Percentiles rank a stretch among this genome's conserved stretches.
Conservation (phyloP, 2,113 vertebrate species). For the Mastomys natalensis region DNA sequence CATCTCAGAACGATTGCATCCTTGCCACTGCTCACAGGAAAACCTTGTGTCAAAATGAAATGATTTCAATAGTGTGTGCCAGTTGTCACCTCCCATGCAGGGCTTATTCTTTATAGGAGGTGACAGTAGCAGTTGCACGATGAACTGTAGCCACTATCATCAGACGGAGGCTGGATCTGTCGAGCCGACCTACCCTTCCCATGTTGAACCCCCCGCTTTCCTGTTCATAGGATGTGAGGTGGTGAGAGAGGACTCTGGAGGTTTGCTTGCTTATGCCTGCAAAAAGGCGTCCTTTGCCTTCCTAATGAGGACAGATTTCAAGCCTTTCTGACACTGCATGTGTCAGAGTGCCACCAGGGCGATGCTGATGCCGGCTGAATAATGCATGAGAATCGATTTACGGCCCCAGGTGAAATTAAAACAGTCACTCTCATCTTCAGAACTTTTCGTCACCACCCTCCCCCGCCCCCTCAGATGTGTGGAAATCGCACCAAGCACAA, state of each 20-base stretch:
- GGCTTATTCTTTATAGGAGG: not conserved
- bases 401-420: slow-evolving; percentile 84
- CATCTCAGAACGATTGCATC: not conserved
- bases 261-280: slow-evolving; percentile 77
- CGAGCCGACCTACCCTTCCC: not conserved
- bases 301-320: slow-evolving; percentile 87
- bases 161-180: not conserved
- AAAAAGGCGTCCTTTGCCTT: slow-evolving; percentile 84
- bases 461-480: not conserved
- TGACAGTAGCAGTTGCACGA: not conserved
- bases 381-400: slow-evolving; percentile 87
- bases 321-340: slow-evolving; percentile 82
- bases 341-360: slow-evolving; percentile 84
- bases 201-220: not conserved
- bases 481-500: slow-evolving; percentile 33
- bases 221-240: slow-evolving; percentile 62
- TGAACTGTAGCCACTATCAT: not conserved
- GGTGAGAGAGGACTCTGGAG: slow-evolving; percentile 66
- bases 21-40: not conserved
- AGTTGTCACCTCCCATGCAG: slow-evolving; percentile 8
- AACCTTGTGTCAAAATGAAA: not conserved
- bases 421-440: slow-evolving; percentile 66
- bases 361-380: slow-evolving; percentile 81
- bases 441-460: slow-evolving; percentile 51
- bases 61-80: not conserved